A percentile compares a stretch with the other conserved stretches of the same genome.
These are phyloP conservation scores for Agriopis marginaria DNA, from an alignment of 2,888 invertebrate species.

Conservation along the genomic window DNA sequence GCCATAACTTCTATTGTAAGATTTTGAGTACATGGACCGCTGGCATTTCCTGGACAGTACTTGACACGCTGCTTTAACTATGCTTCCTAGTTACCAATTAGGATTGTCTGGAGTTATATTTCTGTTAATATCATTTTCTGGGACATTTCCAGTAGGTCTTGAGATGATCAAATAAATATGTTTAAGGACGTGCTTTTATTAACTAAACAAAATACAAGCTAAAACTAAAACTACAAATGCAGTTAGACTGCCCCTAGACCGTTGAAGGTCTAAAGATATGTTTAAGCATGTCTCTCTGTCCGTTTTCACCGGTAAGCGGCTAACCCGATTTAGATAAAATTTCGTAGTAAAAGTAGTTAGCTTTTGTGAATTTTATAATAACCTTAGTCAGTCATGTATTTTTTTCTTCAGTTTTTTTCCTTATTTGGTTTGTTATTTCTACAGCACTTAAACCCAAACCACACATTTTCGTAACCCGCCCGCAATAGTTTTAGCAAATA, in stretches of 20 bases:
- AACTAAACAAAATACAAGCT: too few relatives aligned
- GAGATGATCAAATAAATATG: too few relatives aligned
- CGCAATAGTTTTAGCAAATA: conserved; percentile 32
- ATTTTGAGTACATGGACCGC: conserved; percentile 26
- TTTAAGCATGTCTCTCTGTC: not conserved
- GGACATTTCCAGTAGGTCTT: not conserved
- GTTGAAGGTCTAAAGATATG: too few relatives aligned
- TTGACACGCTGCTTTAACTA: conserved; percentile 17
- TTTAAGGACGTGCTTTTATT: too few relatives aligned
- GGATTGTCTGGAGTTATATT: conserved; percentile 15
- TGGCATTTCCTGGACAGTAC: conserved; percentile 18
- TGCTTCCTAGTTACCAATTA: conserved; percentile 43
- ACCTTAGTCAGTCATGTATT: not conserved
- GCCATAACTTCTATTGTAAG: conserved; percentile 36
- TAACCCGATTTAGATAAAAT: not conserved
- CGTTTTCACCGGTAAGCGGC: not conserved
- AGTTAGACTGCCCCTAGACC: too few relatives aligned
- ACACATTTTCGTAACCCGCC: conserved; percentile 30
- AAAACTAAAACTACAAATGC: too few relatives aligned
- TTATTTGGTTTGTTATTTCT: not conserved
- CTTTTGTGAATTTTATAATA: not conserved
- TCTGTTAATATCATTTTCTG: conserved; percentile 10
- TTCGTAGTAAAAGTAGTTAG: not conserved
- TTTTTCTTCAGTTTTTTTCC: not conserved
- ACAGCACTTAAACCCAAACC: conserved; percentile 19